Percentiles rank a stretch among this genome's conserved stretches.
Evolutionary conservation across 2,888 invertebrate species (phyloP).

Genomic region (Eilema depressum): DNA sequence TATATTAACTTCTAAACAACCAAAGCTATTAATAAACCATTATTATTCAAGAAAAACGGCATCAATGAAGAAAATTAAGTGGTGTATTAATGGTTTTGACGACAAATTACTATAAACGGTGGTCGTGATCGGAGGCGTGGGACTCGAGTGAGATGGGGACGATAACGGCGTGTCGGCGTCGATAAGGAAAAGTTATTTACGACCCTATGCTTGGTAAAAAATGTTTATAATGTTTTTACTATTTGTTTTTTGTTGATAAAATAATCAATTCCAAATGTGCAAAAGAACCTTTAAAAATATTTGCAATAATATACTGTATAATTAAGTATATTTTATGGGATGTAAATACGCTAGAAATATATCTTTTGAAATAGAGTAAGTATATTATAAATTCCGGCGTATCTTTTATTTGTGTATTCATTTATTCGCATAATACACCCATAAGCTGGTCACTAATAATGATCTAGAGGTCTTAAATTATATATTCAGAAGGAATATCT

Average conservation of each 20-base stretch:
- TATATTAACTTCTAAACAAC: constrained; percentile 20
- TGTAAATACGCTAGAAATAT: too few species aligned
- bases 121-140: constrained; percentile 68
- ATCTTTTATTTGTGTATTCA: too few species aligned
- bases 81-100: constrained; percentile 62
- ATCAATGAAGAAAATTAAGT: constrained; percentile 59
- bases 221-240: constrained; percentile 47
- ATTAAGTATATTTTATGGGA: too few species aligned
- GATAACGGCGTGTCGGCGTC: constrained; percentile 69
- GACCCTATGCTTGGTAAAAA: constrained; percentile 55
- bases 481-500: neutral
- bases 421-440: too few species aligned
- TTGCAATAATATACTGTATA: too few species aligned
- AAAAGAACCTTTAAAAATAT: neutral
- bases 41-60: constrained; percentile 47
- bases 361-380: too few species aligned
- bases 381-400: too few species aligned
- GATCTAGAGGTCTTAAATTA: neutral
- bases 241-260: constrained; percentile 49
- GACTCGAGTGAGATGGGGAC: constrained; percentile 68
- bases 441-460: too few species aligned
- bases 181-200: constrained; percentile 71
- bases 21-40: constrained; percentile 28
- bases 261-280: constrained; percentile 30
- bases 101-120: constrained; percentile 75